Percentiles rank a stretch among this genome's conserved stretches.
These are phyloP conservation scores for Peromyscus maniculatus DNA, from an alignment of 2,113 vertebrate species.

Conservation along the genomic window DNA sequence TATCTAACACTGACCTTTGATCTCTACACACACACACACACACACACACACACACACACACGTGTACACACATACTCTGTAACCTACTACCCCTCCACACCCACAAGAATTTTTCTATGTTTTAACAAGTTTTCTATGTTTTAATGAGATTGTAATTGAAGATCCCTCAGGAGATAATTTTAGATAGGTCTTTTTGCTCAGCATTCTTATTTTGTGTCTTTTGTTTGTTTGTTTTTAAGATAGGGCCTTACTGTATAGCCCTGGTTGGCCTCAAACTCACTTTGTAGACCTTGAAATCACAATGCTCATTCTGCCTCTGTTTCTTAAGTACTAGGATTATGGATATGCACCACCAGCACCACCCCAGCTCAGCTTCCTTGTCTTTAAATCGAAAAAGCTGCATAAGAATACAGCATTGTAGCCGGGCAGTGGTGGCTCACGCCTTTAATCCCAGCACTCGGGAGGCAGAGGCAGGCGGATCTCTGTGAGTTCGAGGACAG, in stretches of 20 bases:
- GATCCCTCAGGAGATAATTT: background rate
- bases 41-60: background rate
- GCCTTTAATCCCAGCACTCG: no score
- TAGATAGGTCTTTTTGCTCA: background rate
- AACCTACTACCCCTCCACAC: background rate
- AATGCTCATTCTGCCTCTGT: background rate
- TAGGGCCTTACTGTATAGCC: background rate
- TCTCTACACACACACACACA: background rate
- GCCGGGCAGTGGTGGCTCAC: no score
- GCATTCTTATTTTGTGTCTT: background rate
- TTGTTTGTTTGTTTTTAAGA: background rate
- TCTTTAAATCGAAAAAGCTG: slow-evolving; percentile 14
- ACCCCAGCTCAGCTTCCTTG: background rate
- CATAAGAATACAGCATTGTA: background rate
- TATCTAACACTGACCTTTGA: background rate
- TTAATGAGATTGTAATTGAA: slow-evolving; percentile 6
- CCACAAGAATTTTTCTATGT: slow-evolving; percentile 2
- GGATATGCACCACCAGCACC: background rate
- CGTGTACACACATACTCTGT: background rate
- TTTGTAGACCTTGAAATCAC: background rate
- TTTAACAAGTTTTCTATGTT: slow-evolving; percentile 36
- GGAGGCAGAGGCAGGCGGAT: no score
- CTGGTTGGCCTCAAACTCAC: background rate
- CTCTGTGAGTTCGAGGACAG: no score
- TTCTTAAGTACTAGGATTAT: background rate